Base-by-base conservation (phyloP, 2,888 invertebrate species). In the Mermis nigrescens region DNA sequence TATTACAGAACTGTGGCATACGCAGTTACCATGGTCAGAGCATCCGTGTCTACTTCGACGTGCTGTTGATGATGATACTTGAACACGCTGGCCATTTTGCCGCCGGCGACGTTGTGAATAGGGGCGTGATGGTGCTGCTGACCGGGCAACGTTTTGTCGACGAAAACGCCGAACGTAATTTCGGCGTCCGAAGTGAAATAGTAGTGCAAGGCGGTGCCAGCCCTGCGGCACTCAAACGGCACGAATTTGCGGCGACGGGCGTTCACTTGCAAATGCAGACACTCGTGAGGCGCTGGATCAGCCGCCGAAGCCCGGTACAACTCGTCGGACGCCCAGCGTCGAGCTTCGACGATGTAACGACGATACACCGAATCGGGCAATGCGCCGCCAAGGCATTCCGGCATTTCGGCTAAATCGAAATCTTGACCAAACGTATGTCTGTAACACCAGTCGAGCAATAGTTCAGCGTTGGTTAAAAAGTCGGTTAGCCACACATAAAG, bases 121-220 rank as follows among this genome's bases (percentile, higher is more conserved):
- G n/a, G n/a, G n/a, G n/a, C n/a, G n/a, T n/a, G n/a, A n/a, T n/a
- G n/a, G n/a, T n/a, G n/a, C n/a, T n/a, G n/a, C n/a, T n/a, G n/a
- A n/a, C n/a, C n/a, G n/a, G n/a, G n/a, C n/a, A n/a, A n/a, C n/a
- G 27, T 22, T 7, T 4, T 4, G 24, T 53, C 54, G 29, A 29
- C 68, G 62, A 68, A 71, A 1, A 71, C 62, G 1, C 71, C 71
- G 60, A 69, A 70, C 55, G 64, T 66, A 29, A 70, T 60, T 54
- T 71, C 71, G 31, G 68, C 68, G 54, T 71, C 71, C 1, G 69
- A 69, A 22, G 61, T 60, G 63, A 68, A 71, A 58, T 69, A 70
- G 70, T 70, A 71, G 51, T 63, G 63, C 31, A 70, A 26, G 38
- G 19, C 38, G 12, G 19, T 38, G 38, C 19, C 38, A 19, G 38